Base-by-base conservation (phyloP, 2,113 vertebrate genomes). In the Daubentonia madagascariensis region DNA sequence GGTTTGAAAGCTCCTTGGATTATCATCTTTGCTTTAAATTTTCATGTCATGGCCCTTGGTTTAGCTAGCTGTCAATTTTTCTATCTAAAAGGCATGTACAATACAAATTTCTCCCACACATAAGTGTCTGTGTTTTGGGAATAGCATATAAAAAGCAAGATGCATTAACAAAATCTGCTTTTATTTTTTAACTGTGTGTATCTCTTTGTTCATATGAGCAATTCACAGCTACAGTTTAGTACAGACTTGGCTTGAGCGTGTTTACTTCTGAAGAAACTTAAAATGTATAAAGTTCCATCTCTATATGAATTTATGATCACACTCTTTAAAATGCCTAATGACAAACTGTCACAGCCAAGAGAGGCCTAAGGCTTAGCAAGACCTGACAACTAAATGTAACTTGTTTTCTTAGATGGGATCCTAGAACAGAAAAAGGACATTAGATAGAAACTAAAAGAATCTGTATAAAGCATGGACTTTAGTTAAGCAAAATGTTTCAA, bases 1-100 rank as follows among this genome's bases (percentile, higher is more conserved):
- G 6, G 32, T 75, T 85, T 93, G 37, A 95, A 97, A 95, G n/a
- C 54, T 89, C n/a, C n/a, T 23, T 54, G n/a, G 43, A 84, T 57
- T 84, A 90, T 54, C 59, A 87, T 70, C 68, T 87, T 92, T 28
- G 40, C 32, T 94, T 95, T 97, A 94, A 94, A 68, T 94, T 83
- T 65, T n/a, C 2, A 0, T 80, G 8, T 52, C 68, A 84, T 79
- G 9, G 23, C 1, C 12, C 12, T 52, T 90, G 17, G 23, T 57
- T 96, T 43, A 92, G 28, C 91, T 43, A 92, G 28, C 91, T 75
- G 50, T 79, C 79, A 94, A 7, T 78, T 78, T 83, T 54, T 76
- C n/a, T 92, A 48, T 84, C 35, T 68, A 73, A 92, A 67, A 37
- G 4, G 16, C 8, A 61, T 45, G 13, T 37, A 59, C 6, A 22